A percentile compares a stretch with the other conserved stretches of the same genome.
Conservation (phyloP, 2,888 invertebrate species). For the Agonopterix subpropinquella region DNA sequence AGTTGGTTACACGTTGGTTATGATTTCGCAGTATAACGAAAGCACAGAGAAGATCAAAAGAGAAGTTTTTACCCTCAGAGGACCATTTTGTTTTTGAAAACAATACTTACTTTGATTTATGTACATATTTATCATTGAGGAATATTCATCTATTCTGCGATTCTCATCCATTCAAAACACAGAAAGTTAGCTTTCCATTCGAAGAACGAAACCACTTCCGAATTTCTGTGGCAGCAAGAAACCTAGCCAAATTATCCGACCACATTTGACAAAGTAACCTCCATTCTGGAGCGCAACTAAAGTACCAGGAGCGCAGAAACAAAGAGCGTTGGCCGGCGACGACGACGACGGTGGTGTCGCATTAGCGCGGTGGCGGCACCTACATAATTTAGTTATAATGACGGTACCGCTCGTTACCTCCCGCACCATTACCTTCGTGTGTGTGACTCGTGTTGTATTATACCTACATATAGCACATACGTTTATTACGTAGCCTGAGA, state of each 20-base stretch:
- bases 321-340: constrained; percentile 7
- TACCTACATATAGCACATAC: background rate
- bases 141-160: too few relatives aligned
- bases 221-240: too few relatives aligned
- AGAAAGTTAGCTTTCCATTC: too few relatives aligned
- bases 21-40: too few relatives aligned
- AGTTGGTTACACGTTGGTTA: too few relatives aligned
- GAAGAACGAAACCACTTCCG: too few relatives aligned
- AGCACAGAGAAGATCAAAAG: too few relatives aligned
- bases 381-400: constrained; percentile 60
- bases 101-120: too few relatives aligned
- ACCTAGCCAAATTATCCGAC: background rate
- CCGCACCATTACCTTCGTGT: constrained; percentile 35
- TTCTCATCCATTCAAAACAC: too few relatives aligned
- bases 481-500: background rate
- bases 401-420: constrained; percentile 43
- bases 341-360: constrained; percentile 27
- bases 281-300: constrained; percentile 30
- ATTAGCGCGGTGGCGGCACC: constrained; percentile 40
- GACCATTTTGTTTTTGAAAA: too few relatives aligned
- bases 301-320: constrained; percentile 32
- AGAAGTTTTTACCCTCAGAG: too few relatives aligned
- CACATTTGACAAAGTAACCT: constrained; percentile 23
- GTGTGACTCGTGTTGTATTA: background rate
- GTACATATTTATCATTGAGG: too few relatives aligned